phyloP scores from a whole-genome alignment of 2,888 invertebrate genomes.

The Coelopa pilipes region DNA sequence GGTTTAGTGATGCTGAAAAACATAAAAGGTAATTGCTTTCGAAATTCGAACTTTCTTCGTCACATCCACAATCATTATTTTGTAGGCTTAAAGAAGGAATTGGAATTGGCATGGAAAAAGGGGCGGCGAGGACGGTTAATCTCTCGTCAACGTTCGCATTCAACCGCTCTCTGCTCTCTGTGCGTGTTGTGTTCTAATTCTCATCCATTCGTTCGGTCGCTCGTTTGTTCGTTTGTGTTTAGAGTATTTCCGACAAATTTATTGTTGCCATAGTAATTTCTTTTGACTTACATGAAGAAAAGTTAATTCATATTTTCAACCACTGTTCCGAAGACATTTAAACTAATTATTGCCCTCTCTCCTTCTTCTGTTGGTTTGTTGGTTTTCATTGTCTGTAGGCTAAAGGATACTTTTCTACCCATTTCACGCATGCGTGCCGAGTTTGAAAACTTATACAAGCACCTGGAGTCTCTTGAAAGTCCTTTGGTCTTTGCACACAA shows the following conservation, averaged over 20 bases:
- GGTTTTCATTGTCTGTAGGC: constrained; percentile 68
- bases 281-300: constrained; percentile 23
- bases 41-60: constrained; percentile 42
- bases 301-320: background rate
- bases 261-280: constrained; percentile 29
- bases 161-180: constrained; percentile 25
- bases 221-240: constrained; percentile 22
- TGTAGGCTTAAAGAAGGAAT: constrained; percentile 48
- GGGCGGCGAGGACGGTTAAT: constrained; percentile 17
- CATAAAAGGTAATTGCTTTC: constrained; percentile 74
- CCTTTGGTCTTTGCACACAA: constrained; percentile 96
- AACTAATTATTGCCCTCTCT: constrained; percentile 17
- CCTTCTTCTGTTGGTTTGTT: background rate
- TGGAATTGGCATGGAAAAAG: constrained; percentile 39
- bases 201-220: constrained; percentile 24
- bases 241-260: constrained; percentile 5
- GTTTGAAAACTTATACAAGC: constrained; percentile 74
- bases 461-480: constrained; percentile 74
- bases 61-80: constrained; percentile 49
- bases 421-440: constrained; percentile 77
- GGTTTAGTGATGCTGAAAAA: constrained; percentile 74
- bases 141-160: constrained; percentile 26
- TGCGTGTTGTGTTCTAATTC: constrained; percentile 32
- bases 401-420: constrained; percentile 74
- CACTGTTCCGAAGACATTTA: constrained; percentile 35